Percentiles rank a stretch among this genome's conserved stretches.
These are phyloP conservation scores for Acanthopagrus latus DNA, from an alignment of 2,797 vertebrate genomes.

Conservation along the genomic window DNA sequence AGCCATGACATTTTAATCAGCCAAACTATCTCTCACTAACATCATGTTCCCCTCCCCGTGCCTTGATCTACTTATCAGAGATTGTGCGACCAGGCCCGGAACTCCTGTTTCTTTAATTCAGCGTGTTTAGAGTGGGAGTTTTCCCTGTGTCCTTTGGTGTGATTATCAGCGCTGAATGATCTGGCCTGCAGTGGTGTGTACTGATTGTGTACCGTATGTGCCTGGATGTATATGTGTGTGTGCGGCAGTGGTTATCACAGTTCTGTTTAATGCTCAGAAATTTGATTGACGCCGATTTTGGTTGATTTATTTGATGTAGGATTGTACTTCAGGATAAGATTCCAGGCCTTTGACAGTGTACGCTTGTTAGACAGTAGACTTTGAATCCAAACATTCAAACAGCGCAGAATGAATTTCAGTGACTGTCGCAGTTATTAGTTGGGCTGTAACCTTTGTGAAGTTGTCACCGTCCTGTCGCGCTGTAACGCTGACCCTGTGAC, in stretches of 20 bases:
- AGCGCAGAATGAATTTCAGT: conserved; percentile 49
- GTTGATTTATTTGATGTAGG: conserved; percentile 58
- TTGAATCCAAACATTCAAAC: conserved; percentile 48
- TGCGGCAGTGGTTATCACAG: conserved; percentile 51
- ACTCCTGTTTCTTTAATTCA: conserved; percentile 80
- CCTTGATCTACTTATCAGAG: conserved; percentile 85
- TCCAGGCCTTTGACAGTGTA: conserved; percentile 23
- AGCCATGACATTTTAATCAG: conserved; percentile 85
- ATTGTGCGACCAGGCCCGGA: conserved; percentile 73
- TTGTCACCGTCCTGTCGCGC: conserved; percentile 78
- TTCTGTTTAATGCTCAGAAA: conserved; percentile 54
- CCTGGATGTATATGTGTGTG: conserved; percentile 15
- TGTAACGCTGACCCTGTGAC: conserved; percentile 84
- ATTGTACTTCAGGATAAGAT: conserved; percentile 26
- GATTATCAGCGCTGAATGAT: conserved; percentile 76
- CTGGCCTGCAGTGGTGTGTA: conserved; percentile 68
- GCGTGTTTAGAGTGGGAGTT: conserved; percentile 81
- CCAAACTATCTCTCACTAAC: conserved; percentile 82
- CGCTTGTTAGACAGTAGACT: conserved; percentile 34
- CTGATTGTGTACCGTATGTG: conserved; percentile 33
- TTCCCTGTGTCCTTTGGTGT: conserved; percentile 76
- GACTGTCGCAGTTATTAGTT: conserved; percentile 76
- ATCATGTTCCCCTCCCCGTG: conserved; percentile 80
- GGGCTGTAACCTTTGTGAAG: conserved; percentile 83
- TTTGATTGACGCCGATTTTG: conserved; percentile 55